Evolutionary conservation across 2,888 invertebrate genomes (phyloP).

Genomic region (Eristalis tenax): DNA sequence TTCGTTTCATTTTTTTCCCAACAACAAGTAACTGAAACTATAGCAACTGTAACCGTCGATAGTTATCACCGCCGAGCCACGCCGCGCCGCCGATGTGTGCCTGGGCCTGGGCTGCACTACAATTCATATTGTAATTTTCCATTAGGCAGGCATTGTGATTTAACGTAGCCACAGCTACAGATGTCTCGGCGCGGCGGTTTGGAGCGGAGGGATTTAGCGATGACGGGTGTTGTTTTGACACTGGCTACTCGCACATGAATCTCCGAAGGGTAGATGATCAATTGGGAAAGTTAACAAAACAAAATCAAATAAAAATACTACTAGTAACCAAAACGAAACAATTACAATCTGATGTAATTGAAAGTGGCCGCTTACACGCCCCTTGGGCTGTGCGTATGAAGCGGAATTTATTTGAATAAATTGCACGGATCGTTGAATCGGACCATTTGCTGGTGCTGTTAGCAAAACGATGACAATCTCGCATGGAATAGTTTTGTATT

Average conservation of each 20-base stretch:
- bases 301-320: not conserved
- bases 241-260: slow-evolving; percentile 10
- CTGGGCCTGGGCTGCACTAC: not conserved
- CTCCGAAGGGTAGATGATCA: slow-evolving; percentile 23
- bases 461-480: slow-evolving; percentile 7
- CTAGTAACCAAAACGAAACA: not conserved
- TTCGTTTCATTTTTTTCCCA: not conserved
- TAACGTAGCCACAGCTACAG: not conserved
- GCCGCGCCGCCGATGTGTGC: not conserved
- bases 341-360: slow-evolving; percentile 34
- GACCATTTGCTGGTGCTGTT: not conserved
- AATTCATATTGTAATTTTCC: slow-evolving; percentile 64
- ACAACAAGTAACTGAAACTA: not conserved
- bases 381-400: slow-evolving; percentile 11
- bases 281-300: not conserved
- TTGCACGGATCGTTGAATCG: slow-evolving; percentile 36
- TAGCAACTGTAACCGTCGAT: not conserved
- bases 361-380: slow-evolving; percentile 46
- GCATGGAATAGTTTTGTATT: not conserved
- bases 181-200: slow-evolving; percentile 4
- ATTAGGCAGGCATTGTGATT: slow-evolving; percentile 49
- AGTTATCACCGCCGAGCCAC: not conserved
- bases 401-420: slow-evolving; percentile 45
- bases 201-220: slow-evolving; percentile 8
- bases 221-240: slow-evolving; percentile 53